These are phyloP conservation scores for Diploptera punctata DNA, from an alignment of 2,888 invertebrate species.

Conservation along the genomic window DNA sequence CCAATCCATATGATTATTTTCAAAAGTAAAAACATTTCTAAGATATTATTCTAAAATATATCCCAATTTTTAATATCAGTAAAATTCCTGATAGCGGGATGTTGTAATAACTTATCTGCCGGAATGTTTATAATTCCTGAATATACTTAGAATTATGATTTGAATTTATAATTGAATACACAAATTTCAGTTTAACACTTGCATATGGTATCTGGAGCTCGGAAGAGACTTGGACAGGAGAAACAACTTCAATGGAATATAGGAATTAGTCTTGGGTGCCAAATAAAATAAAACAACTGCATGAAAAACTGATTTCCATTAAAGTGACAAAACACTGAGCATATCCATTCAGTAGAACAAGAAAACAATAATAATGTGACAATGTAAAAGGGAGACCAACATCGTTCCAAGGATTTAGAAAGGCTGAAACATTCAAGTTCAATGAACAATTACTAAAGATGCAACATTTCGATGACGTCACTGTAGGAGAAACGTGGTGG, in stretches of 20 bases:
- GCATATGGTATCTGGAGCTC: too few species aligned
- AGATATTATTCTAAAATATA: too few species aligned
- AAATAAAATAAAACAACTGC: slow-evolving; percentile 41
- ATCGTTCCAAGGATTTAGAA: slow-evolving; percentile 47
- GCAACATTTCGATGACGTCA: slow-evolving; percentile 41
- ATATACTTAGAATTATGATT: too few species aligned
- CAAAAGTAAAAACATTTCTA: too few species aligned
- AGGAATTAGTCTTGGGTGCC: slow-evolving; percentile 3
- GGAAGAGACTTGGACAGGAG: too few species aligned
- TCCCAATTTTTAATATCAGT: too few species aligned
- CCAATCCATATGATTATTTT: too few species aligned
- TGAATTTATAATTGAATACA: too few species aligned
- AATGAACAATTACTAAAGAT: slow-evolving; percentile 49
- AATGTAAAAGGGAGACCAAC: slow-evolving; percentile 47
- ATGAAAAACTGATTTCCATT: slow-evolving; percentile 50
- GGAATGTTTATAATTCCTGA: too few species aligned
- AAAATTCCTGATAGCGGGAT: too few species aligned
- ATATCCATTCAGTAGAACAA: slow-evolving; percentile 50
- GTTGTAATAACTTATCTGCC: too few species aligned
- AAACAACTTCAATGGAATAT: not conserved
- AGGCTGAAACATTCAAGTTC: slow-evolving; percentile 48
- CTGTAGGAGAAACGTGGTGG: slow-evolving; percentile 43
- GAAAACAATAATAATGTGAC: slow-evolving; percentile 48
- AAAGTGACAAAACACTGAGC: slow-evolving; percentile 51
- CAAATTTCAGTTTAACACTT: too few species aligned